Conservation (phyloP, 2,797 vertebrate species). For the Microctenopoma stevenorrisi region DNA sequence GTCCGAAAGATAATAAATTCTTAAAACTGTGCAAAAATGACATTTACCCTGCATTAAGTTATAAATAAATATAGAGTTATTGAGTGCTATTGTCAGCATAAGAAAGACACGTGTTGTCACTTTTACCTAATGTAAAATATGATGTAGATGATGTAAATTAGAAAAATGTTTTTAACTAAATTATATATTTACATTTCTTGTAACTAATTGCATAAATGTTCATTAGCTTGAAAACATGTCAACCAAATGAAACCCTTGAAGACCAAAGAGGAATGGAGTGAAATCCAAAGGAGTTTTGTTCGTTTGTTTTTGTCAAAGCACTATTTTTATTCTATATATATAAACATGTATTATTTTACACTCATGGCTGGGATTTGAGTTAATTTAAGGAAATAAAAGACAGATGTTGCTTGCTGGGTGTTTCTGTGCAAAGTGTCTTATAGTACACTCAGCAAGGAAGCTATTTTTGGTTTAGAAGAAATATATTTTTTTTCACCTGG, state of each 20-base stretch:
- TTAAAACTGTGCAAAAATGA: slow-evolving; percentile 9
- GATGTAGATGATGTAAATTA: too few species aligned
- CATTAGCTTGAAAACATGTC: slow-evolving; percentile 5
- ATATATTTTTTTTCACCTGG: neutral
- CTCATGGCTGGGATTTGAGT: slow-evolving; percentile 6
- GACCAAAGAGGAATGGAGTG: neutral
- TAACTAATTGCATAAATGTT: neutral
- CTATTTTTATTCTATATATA: neutral
- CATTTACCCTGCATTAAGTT: slow-evolving; percentile 28
- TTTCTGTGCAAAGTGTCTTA: slow-evolving; percentile 35
- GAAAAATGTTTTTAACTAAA: neutral
- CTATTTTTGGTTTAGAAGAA: slow-evolving; percentile 36
- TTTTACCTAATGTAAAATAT: too few species aligned
- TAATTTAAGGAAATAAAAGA: neutral
- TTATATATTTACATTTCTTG: neutral
- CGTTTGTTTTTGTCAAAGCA: slow-evolving; percentile 23
- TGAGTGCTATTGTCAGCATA: neutral
- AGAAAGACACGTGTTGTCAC: neutral
- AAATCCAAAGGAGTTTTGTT: slow-evolving; percentile 4
- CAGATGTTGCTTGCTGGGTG: slow-evolving; percentile 21
- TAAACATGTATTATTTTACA: slow-evolving; percentile 16
- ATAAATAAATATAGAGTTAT: neutral
- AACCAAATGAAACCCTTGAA: neutral
- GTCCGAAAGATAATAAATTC: slow-evolving; percentile 26
- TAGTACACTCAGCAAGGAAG: neutral